These are phyloP conservation scores for Zosterops japonicus DNA, from an alignment of 2,113 vertebrate species.

Conservation along the genomic window DNA sequence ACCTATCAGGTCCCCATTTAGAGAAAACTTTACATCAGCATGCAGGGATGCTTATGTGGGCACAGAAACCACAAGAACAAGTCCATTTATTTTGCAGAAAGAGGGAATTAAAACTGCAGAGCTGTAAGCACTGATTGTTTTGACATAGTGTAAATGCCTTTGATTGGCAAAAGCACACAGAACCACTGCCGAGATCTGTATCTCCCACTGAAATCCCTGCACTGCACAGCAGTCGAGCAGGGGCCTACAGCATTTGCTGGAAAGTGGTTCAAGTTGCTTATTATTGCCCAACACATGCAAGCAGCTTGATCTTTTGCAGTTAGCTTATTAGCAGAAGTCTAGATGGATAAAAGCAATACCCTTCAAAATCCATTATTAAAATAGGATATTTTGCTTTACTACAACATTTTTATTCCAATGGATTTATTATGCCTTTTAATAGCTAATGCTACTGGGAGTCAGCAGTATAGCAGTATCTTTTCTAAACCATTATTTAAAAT, in stretches of 20 bases:
- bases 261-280: conserved; percentile 39
- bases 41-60: not conserved
- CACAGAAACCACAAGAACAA: not conserved
- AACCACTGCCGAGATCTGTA: conserved; percentile 31
- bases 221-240: conserved; percentile 22
- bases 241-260: conserved; percentile 21
- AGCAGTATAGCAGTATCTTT: conserved; percentile 14
- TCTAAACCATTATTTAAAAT: conserved; percentile 60
- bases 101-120: conserved; percentile 47
- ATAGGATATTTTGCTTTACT: conserved; percentile 33
- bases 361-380: conserved; percentile 46
- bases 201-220: conserved; percentile 50
- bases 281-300: conserved; percentile 39
- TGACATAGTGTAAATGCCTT: conserved; percentile 41
- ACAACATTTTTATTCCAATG: not conserved
- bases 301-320: conserved; percentile 34
- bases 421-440: conserved; percentile 45
- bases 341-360: conserved; percentile 43
- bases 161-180: conserved; percentile 61
- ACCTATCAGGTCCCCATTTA: not conserved
- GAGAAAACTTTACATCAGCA: not conserved
- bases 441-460: conserved; percentile 29
- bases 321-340: conserved; percentile 28
- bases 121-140: conserved; percentile 44
- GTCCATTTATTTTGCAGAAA: conserved; percentile 23